These are phyloP conservation scores for Lepidothrix coronata DNA, from an alignment of 2,113 vertebrate species.

Conservation along the genomic window DNA sequence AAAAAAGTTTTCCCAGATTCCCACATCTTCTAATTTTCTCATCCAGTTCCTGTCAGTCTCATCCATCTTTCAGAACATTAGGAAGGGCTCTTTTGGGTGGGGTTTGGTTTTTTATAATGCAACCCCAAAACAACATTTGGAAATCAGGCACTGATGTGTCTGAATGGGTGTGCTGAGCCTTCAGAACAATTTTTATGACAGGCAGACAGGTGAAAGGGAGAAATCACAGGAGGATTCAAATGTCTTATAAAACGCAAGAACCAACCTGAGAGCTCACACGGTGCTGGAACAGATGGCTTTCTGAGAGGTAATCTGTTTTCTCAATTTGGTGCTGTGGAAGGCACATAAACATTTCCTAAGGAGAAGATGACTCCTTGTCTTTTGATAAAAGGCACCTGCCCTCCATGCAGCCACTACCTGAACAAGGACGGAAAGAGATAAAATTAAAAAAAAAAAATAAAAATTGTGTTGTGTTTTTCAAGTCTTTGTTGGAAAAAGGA, in stretches of 20 bases:
- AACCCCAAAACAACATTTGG: neutral
- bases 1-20: neutral
- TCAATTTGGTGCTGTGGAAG: slow-evolving; percentile 25
- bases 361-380: slow-evolving; percentile 10
- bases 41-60: neutral
- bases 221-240: slow-evolving; percentile 35
- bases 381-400: slow-evolving; percentile 9
- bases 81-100: neutral
- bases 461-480: neutral
- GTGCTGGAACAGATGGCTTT: slow-evolving; percentile 53
- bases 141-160: neutral
- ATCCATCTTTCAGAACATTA: neutral
- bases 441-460: neutral
- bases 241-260: neutral
- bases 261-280: slow-evolving; percentile 27
- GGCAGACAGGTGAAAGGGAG: slow-evolving; percentile 16
- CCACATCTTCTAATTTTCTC: neutral
- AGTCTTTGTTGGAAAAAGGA: neutral
- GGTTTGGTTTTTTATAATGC: neutral
- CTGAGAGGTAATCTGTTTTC: slow-evolving; percentile 55
- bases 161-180: neutral
- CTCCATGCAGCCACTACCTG: neutral
- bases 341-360: slow-evolving; percentile 49
- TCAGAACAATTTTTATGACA: neutral
- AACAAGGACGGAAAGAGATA: neutral